Evolutionary conservation across 2,113 vertebrate genomes (phyloP).

Genomic region (Callospermophilus lateralis): DNA sequence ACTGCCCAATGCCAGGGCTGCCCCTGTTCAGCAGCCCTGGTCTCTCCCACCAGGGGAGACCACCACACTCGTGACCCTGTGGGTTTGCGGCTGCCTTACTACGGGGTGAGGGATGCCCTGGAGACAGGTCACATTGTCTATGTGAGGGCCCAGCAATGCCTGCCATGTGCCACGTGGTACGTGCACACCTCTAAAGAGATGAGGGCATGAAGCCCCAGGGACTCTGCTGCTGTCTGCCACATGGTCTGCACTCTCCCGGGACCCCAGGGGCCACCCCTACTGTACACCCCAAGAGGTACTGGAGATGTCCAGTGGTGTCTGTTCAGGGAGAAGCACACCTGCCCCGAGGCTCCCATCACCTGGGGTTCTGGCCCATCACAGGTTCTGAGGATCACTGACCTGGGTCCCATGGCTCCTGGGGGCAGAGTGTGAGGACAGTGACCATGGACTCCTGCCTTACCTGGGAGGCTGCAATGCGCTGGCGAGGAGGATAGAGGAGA

Average conservation of each 20-base stretch:
- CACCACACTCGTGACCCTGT: neutral
- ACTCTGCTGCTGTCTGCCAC: neutral
- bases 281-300: accelerated
- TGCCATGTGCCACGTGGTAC: neutral
- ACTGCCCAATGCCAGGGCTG: neutral
- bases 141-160: neutral
- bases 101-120: neutral
- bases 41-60: no score
- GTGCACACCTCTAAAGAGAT: neutral
- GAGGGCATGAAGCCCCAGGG: neutral
- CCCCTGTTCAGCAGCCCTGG: neutral
- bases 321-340: neutral
- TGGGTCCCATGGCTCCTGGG: neutral
- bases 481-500: constrained; percentile 92
- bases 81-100: neutral
- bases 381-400: neutral
- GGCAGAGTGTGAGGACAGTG: no score
- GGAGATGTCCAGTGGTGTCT: neutral
- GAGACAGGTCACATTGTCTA: neutral
- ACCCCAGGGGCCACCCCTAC: neutral
- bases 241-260: neutral
- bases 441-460: constrained; percentile 74
- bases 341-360: accelerated
- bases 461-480: constrained; percentile 89
- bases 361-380: neutral